Evolutionary conservation across 2,797 vertebrate species (phyloP).

Genomic region (Myoxocephalus aenaeus): DNA sequence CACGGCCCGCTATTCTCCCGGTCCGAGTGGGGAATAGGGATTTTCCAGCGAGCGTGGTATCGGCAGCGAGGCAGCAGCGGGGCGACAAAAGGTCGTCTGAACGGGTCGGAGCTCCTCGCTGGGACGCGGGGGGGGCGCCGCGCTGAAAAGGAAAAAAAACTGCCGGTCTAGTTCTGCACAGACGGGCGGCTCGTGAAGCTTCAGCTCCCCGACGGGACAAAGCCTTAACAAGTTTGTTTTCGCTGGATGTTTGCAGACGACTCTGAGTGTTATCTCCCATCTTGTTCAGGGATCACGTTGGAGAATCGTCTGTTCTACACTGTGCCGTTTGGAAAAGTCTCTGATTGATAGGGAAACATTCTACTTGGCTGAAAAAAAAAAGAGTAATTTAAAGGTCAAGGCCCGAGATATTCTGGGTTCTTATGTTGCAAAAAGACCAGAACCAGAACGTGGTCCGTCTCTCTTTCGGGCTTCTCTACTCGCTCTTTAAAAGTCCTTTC

Average conservation of each 20-base stretch:
- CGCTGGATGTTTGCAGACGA: conserved; percentile 18
- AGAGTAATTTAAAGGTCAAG: background rate
- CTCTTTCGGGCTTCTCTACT: too few species aligned
- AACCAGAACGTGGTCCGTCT: too few species aligned
- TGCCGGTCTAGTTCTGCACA: background rate
- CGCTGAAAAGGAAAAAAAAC: conserved; percentile 7
- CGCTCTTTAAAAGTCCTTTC: too few species aligned
- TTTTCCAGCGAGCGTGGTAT: conserved; percentile 68
- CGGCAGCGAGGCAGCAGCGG: conserved; percentile 64
- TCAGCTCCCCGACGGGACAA: conserved; percentile 8
- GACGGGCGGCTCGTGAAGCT: conserved; percentile 15
- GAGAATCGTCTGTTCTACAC: too few species aligned
- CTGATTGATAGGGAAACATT: too few species aligned
- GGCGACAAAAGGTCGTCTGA: conserved; percentile 50
- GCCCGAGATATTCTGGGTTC: background rate
- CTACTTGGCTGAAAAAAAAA: too few species aligned
- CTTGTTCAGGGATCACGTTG: background rate
- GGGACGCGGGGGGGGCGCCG: conserved; percentile 54
- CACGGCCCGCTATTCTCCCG: conserved; percentile 49
- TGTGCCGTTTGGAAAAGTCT: too few species aligned
- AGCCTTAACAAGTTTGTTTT: conserved; percentile 14
- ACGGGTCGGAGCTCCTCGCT: conserved; percentile 62
- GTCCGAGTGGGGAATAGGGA: conserved; percentile 59
- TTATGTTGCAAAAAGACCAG: too few species aligned
- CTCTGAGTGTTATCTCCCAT: background rate